phyloP scores from a whole-genome alignment of 2,113 vertebrate species.

The Ivindomyrus marchei region DNA sequence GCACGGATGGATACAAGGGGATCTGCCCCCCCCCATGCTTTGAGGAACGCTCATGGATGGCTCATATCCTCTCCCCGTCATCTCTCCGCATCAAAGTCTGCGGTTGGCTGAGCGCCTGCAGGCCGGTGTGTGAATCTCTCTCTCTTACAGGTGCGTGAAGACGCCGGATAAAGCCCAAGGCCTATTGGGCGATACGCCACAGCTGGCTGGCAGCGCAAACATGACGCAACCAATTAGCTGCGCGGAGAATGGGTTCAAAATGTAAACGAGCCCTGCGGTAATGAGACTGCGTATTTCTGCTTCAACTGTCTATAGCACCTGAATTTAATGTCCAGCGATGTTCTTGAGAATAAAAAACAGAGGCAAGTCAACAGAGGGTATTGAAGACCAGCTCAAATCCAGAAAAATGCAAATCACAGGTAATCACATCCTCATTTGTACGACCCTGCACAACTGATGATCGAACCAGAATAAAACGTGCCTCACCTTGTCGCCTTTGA shows the following conservation, averaged over 20 bases:
- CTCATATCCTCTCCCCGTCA: background rate
- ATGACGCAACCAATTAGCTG: background rate
- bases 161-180: background rate
- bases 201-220: background rate
- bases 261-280: background rate
- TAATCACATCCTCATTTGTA: background rate
- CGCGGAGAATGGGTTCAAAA: background rate
- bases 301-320: background rate
- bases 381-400: background rate
- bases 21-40: background rate
- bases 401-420: background rate
- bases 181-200: background rate
- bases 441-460: background rate
- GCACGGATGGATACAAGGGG: background rate
- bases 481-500: conserved; percentile 78
- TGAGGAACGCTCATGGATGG: background rate
- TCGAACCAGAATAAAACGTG: too few relatives aligned
- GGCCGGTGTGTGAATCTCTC: background rate
- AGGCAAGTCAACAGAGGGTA: background rate
- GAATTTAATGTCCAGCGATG: background rate
- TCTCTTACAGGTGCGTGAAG: background rate
- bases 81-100: background rate
- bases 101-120: background rate
- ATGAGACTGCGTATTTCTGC: background rate
- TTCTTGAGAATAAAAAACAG: conserved; percentile 1